Evolutionary conservation across 2,113 vertebrate genomes (phyloP), one percentile per base, ranked within the genome.

Genomic region (Xyrauchen texanus): DNA sequence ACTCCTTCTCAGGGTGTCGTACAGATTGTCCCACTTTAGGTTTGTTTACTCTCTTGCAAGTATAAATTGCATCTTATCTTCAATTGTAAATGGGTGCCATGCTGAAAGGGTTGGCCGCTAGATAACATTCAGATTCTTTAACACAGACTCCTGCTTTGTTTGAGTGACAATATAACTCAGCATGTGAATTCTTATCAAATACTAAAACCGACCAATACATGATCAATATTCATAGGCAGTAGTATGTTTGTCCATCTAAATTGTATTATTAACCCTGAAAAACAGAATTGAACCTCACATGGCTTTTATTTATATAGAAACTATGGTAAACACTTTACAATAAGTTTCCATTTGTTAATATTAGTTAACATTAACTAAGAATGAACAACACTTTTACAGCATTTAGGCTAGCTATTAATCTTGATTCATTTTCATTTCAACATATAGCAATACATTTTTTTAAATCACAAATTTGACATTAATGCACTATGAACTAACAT

Each of bases 11-110:
- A 9, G 47, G 47, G 47, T 49, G 47, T 49, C 7, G 4, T 6
- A 82, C 69, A 68, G 47, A 81, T 10, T 63, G 66, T 66, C 42
- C 5, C 21, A 45, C 7, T 70, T 77, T 79, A 49, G 53, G 12
- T 7, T 53, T 82, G 78, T 85, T 86, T 84, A 73, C 81, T 77
- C 68, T 70, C 16, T 44, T 74, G n/a, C 51, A 82, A 79, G 80
- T 58, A 51, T 67, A 82, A 68, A 88, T 84, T 68, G 68, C 46
- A 8, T 44, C 53, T 84, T 61, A 72, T 46, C 81, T 67, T 69
- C 42, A 61, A 69, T 74, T 67, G 49, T 11, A 77, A 64, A 81
- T 73, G 45, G 61, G 68, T 49, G 49, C 77, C 53, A 68, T 68
- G 70, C 44, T 42, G 45, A 45, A 60, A 68, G 9, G 69, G 44